Conservation (phyloP, 23 tunicate genomes). For the Aplidium turbinatum region DNA sequence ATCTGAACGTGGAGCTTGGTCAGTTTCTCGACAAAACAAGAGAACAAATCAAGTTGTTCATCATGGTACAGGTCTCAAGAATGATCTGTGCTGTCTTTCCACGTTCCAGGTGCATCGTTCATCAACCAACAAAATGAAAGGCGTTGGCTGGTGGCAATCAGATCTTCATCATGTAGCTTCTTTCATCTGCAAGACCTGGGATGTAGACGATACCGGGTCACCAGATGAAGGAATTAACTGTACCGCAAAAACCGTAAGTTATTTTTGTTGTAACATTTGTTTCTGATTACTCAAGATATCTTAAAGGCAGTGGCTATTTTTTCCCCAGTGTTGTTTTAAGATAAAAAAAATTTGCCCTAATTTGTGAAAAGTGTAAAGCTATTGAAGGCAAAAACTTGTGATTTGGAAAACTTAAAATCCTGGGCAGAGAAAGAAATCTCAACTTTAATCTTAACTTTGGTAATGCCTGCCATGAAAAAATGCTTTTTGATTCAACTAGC, state of each 20-base stretch:
- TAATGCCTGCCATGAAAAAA: too few relatives aligned
- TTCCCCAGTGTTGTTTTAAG: too few relatives aligned
- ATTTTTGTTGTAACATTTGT: too few relatives aligned
- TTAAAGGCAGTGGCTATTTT: too few relatives aligned
- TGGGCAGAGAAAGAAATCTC: too few relatives aligned
- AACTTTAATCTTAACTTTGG: too few relatives aligned
- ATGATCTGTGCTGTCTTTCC: constrained; percentile 42
- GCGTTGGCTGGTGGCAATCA: constrained; percentile 78
- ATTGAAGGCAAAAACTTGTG: too few relatives aligned
- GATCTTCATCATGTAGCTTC: constrained; percentile 52
- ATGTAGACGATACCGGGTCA: constrained; percentile 75
- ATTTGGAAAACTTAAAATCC: too few relatives aligned
- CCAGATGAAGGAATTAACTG: constrained; percentile 72
- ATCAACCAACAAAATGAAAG: constrained; percentile 46
- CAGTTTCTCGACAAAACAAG: constrained; percentile 1
- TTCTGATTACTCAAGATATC: too few relatives aligned
- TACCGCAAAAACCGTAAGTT: constrained; percentile 56
- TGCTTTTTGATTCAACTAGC: too few relatives aligned
- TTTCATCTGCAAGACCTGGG: constrained; percentile 75
- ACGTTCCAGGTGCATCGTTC: constrained; percentile 56
- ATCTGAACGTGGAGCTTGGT: constrained; percentile 34
- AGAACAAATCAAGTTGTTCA: constrained; percentile 21
- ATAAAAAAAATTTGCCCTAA: too few relatives aligned
- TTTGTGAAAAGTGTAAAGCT: too few relatives aligned
- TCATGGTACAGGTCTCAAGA: constrained; percentile 34